Evolutionary conservation across 2,888 invertebrate species (phyloP).

Genomic region (Drosophila nigricruria): DNA sequence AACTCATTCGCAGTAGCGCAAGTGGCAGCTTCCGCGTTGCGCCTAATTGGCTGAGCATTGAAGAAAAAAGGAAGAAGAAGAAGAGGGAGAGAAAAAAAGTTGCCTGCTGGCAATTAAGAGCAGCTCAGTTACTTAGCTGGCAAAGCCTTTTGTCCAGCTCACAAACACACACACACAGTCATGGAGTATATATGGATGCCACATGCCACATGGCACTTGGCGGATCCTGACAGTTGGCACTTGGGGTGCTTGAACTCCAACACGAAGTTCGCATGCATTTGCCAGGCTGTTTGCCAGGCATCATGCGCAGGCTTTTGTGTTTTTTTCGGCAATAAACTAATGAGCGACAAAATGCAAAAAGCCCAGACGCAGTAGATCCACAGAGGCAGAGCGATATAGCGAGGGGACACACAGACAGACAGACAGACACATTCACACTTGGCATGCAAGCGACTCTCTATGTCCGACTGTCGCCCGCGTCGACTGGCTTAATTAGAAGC

Average conservation of each 20-base stretch:
- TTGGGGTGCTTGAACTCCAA: slow-evolving; percentile 69
- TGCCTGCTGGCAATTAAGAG: slow-evolving; percentile 72
- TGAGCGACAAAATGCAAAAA: slow-evolving; percentile 80
- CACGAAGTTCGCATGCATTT: slow-evolving; percentile 34
- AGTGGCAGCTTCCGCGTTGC: slow-evolving; percentile 75
- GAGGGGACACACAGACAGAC: too few relatives aligned
- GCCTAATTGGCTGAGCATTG: slow-evolving; percentile 79
- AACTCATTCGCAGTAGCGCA: slow-evolving; percentile 43
- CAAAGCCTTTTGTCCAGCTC: slow-evolving; percentile 48
- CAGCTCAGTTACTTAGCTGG: slow-evolving; percentile 55
- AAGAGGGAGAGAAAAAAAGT: slow-evolving; percentile 4
- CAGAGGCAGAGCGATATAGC: background rate
- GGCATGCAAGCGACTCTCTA: slow-evolving; percentile 51
- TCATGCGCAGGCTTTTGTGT: slow-evolving; percentile 35
- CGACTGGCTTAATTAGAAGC: slow-evolving; percentile 72
- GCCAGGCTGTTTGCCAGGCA: slow-evolving; percentile 4
- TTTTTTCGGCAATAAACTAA: slow-evolving; percentile 79
- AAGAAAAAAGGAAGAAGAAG: background rate
- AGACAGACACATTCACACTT: slow-evolving; percentile 69
- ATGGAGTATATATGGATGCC: background rate
- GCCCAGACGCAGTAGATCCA: slow-evolving; percentile 40
- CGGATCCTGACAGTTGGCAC: slow-evolving; percentile 32
- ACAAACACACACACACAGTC: background rate
- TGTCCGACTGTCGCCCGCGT: slow-evolving; percentile 33
- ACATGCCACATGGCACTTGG: slow-evolving; percentile 14